Base-by-base conservation (phyloP, 2,113 vertebrate genomes). In the Tachycineta bicolor region DNA sequence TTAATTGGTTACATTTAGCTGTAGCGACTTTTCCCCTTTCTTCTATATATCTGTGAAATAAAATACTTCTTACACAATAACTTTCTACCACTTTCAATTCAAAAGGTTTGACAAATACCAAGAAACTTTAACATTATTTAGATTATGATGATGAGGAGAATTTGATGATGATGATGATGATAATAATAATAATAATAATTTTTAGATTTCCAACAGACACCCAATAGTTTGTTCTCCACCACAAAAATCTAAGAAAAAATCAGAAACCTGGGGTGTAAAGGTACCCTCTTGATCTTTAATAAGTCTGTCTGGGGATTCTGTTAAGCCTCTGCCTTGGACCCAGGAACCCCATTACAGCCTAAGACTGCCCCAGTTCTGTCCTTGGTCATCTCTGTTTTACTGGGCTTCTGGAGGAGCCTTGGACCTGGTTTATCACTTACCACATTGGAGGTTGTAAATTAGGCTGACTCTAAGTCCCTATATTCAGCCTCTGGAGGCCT, bases 401-500 rank as follows among this genome's bases (percentile, higher is more conserved):
- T 28, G 39, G 44, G 20, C 21, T 78, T 11, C 50, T 83, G 52
- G 19, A 52, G 16, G 6, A 12, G 46, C 24, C 14, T 9, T 13
- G 33, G 26, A 26, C 22, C 26, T 53, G 21, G 9, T 34, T 68
- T 22, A 59, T 55, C 28, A 28, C 70, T 67, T 52, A 18, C 3
- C 16, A 21, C 5, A 2, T 2, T 19, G 25, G 2, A 21, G 10
- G 16, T 14, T 73, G 14, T 63, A 46, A 84, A 3, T 0, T 37
- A 37, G 37, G 37, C 37, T 56, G 26, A 70, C 28, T 29, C 23
- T 24, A 44, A 33, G 16, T 31, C 19, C 10, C 34, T 46, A 25
- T 21, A 12, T 70, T 81, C n/a, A 77, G 12, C 4, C 20, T 11
- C 25, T 83, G 26, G 10, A 70, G 22, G 25, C 65, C 39, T 44